phyloP scores from a whole-genome alignment of 2,797 vertebrate genomes.

The Sebastolobus alascanus region DNA sequence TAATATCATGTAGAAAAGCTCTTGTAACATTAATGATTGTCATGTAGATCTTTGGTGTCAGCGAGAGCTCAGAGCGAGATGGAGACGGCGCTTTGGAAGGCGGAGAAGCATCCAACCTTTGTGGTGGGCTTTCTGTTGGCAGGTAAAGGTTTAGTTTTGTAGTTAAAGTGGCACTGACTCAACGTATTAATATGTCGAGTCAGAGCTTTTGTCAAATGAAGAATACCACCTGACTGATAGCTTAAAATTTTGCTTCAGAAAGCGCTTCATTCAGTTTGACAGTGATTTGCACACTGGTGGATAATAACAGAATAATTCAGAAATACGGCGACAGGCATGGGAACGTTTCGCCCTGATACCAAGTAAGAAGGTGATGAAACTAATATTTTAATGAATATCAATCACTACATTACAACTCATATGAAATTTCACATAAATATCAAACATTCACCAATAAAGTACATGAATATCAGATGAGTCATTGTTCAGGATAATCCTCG shows the following conservation, averaged over 20 bases:
- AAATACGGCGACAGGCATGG: background rate
- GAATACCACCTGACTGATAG: no score
- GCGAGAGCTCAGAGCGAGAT: slow-evolving; percentile 71
- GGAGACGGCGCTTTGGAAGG: slow-evolving; percentile 81
- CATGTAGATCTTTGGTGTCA: slow-evolving; percentile 83
- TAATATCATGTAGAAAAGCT: background rate
- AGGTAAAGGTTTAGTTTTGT: slow-evolving; percentile 80
- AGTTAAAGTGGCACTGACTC: background rate
- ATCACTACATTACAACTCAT: background rate
- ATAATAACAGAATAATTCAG: background rate
- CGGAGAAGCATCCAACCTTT: slow-evolving; percentile 85
- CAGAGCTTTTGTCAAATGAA: no score
- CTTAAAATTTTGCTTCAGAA: background rate
- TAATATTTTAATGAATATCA: background rate
- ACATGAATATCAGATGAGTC: no score
- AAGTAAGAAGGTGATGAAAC: background rate
- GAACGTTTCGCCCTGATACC: background rate
- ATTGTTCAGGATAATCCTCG: no score
- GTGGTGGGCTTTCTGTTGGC: slow-evolving; percentile 81
- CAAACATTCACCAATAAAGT: no score
- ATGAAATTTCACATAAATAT: background rate
- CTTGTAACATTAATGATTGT: slow-evolving; percentile 13
- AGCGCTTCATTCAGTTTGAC: background rate
- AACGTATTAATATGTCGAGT: background rate
- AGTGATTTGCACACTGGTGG: background rate